Base-by-base conservation (phyloP, 2,797 vertebrate genomes). In the Sebastes cheni region DNA sequence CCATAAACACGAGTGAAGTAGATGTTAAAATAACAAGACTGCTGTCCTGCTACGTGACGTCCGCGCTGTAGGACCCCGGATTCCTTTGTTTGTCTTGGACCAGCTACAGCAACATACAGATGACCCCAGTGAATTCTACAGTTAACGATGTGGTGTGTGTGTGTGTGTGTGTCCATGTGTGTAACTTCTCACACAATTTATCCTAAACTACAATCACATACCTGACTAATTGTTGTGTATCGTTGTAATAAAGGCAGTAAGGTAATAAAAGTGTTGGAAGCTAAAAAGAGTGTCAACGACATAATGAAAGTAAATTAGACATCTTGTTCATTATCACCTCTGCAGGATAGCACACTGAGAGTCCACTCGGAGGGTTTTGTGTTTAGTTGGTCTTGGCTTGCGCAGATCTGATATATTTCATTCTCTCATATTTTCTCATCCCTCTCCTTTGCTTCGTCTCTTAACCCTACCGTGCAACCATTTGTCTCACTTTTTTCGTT, bases 21-120 rank as follows among this genome's bases (percentile, higher is more conserved):
- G 82, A 86, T 27, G 14, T 75, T 85, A 56, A 71, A 82, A 87
- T 77, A 90, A 89, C 81, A 89, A 58, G 30, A 20, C 61, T 8
- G 76, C 56, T 83, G 81, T 86, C 81, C 83, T 75, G 81, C 81
- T 73, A 64, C 10, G 20, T 62, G 75, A 59, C 50, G 36, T 68
- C 75, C 64, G 34, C 56, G 14, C 67, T 36, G 58, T 18, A 32
- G 72, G 78, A 62, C 66, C 52, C 68, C 4, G 2, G 72, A 36
- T 46, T 76, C 46, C 70, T 71, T 73, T 87, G 83, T 91, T 89
- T 86, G 64, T 77, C 67, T 92, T 91, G 89, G 89, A 90, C 68
- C 70, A 67, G 69, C 75, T 82, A 66, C 83, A 84, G 84, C 79
- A 77, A 79, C 81, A 82, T 77, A 75, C 65, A 11, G 74, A 80